phyloP scores from a whole-genome alignment of 2,888 invertebrate species.

The Xestia ashworthii region DNA sequence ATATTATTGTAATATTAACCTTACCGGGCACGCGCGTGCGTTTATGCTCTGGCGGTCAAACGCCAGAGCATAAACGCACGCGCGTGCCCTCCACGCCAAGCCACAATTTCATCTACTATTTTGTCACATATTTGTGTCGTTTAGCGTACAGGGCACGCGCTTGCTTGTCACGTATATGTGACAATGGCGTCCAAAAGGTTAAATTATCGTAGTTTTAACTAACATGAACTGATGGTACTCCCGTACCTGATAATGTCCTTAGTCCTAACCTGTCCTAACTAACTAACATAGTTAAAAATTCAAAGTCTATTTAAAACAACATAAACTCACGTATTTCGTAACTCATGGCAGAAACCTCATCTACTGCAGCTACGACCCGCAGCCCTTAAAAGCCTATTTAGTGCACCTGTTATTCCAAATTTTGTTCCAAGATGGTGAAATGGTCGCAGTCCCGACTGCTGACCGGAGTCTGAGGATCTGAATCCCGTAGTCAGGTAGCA shows the following conservation, averaged over 20 bases:
- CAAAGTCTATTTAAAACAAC: neutral
- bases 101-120: too few relatives aligned
- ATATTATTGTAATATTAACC: conserved; percentile 1
- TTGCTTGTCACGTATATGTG: too few relatives aligned
- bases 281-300: neutral
- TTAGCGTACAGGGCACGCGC: too few relatives aligned
- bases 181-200: too few relatives aligned
- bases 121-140: too few relatives aligned
- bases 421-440: neutral
- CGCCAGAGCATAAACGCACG: too few relatives aligned
- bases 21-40: too few relatives aligned
- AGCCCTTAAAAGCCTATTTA: neutral
- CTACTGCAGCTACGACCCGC: neutral
- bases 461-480: neutral
- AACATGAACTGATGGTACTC: neutral
- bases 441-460: neutral
- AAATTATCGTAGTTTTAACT: neutral
- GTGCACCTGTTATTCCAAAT: neutral
- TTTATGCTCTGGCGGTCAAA: too few relatives aligned
- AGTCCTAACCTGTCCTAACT: too few relatives aligned
- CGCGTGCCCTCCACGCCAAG: too few relatives aligned
- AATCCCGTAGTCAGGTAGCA: neutral
- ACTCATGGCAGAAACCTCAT: neutral
- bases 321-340: neutral
- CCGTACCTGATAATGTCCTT: neutral